Evolutionary conservation across 2,113 vertebrate genomes (phyloP).

Genomic region (Strigops habroptila): DNA sequence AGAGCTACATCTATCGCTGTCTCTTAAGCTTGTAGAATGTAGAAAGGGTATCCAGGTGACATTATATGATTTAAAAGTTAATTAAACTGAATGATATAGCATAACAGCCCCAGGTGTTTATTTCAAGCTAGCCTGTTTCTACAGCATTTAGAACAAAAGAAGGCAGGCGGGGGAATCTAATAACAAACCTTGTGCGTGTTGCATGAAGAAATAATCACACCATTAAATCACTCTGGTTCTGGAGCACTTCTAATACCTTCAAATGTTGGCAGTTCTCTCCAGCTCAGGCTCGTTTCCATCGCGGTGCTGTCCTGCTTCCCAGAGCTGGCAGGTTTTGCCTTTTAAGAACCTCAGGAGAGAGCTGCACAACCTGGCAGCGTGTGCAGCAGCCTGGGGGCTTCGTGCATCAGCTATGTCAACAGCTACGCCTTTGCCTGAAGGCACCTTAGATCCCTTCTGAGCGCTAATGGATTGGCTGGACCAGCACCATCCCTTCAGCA

Average conservation of each 20-base stretch:
- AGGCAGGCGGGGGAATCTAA: constrained; percentile 47
- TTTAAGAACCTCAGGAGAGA: constrained; percentile 23
- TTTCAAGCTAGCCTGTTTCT: constrained; percentile 53
- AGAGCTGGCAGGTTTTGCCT: background rate
- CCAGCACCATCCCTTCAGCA: background rate
- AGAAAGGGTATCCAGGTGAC: constrained; percentile 41
- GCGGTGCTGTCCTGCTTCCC: background rate
- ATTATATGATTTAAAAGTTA: constrained; percentile 74
- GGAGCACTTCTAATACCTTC: constrained; percentile 37
- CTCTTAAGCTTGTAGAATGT: background rate
- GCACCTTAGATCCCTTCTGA: background rate
- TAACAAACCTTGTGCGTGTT: constrained; percentile 49
- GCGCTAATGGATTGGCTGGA: background rate
- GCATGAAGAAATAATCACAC: constrained; percentile 66
- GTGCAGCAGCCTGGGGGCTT: background rate
- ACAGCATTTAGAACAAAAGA: constrained; percentile 49
- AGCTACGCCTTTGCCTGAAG: background rate
- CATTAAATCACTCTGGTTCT: constrained; percentile 54
- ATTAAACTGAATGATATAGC: constrained; percentile 67
- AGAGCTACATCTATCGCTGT: background rate
- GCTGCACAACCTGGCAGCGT: background rate
- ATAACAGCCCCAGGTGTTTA: constrained; percentile 67
- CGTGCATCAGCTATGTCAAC: background rate
- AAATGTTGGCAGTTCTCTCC: constrained; percentile 8
- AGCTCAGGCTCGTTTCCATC: background rate